Evolutionary conservation across 1,140 invertebrate species (phyloP).

Genomic region (Orchestia grillus): DNA sequence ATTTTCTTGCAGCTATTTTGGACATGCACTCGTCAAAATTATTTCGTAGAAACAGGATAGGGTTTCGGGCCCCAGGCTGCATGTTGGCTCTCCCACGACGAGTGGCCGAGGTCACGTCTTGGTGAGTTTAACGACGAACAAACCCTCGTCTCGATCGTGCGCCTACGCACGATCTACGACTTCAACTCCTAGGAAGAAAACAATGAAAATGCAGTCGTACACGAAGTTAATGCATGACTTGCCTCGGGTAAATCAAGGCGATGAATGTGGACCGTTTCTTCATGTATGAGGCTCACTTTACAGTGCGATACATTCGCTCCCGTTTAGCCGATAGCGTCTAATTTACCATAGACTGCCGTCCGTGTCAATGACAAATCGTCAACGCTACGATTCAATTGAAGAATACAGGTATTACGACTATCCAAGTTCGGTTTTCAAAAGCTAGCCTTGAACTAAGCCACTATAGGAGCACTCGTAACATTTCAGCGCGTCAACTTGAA

Average conservation of each 20-base stretch:
- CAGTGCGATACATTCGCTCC: background rate
- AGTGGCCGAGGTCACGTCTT: constrained; percentile 34
- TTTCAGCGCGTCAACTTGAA: background rate
- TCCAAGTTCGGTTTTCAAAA: background rate
- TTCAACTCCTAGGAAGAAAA: background rate
- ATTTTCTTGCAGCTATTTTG: background rate
- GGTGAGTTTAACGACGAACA: background rate
- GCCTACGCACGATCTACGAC: constrained; percentile 26
- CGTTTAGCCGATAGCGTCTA: background rate
- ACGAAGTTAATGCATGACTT: constrained; percentile 19
- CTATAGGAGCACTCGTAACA: background rate
- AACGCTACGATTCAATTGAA: too few relatives aligned
- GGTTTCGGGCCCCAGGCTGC: background rate
- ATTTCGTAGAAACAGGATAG: background rate
- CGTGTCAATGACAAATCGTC: too few relatives aligned
- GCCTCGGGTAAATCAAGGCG: background rate
- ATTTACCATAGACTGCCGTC: background rate
- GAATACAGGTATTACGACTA: too few relatives aligned
- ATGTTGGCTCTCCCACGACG: background rate
- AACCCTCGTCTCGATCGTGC: background rate
- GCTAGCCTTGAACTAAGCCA: background rate
- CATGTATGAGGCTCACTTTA: background rate
- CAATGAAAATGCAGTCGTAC: background rate
- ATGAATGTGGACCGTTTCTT: background rate
- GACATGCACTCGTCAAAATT: background rate